phyloP scores from a whole-genome alignment of 2,113 vertebrate genomes.

The Sturnira hondurensis region DNA sequence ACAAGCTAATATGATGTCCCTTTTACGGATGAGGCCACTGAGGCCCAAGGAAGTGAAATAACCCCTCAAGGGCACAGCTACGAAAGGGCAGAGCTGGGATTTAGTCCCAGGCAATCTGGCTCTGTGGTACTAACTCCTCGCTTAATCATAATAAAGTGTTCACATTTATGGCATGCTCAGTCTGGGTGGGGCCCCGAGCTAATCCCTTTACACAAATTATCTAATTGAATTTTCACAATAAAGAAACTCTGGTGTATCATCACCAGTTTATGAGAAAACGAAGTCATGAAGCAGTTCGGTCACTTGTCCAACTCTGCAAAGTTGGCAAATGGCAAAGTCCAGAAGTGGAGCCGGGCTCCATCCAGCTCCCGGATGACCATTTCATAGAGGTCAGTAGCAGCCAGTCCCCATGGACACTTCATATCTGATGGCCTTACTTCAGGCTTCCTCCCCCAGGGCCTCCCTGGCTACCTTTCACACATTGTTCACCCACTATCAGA shows the following conservation, averaged over 20 bases:
- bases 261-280: background rate
- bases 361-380: background rate
- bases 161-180: background rate
- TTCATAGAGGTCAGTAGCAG: background rate
- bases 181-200: background rate
- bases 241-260: background rate
- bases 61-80: background rate
- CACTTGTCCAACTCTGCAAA: background rate
- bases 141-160: background rate
- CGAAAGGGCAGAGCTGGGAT: background rate
- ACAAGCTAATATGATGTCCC: background rate
- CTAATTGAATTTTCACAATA: background rate
- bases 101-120: background rate
- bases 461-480: background rate
- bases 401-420: rapidly evolving
- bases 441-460: background rate
- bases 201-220: background rate
- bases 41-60: background rate
- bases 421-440: background rate
- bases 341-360: background rate
- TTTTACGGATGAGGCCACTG: background rate
- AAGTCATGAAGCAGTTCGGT: background rate
- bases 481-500: background rate
- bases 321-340: background rate
- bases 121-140: background rate